phyloP scores from a whole-genome alignment of 2,888 invertebrate genomes.

The Latheticus oryzae region DNA sequence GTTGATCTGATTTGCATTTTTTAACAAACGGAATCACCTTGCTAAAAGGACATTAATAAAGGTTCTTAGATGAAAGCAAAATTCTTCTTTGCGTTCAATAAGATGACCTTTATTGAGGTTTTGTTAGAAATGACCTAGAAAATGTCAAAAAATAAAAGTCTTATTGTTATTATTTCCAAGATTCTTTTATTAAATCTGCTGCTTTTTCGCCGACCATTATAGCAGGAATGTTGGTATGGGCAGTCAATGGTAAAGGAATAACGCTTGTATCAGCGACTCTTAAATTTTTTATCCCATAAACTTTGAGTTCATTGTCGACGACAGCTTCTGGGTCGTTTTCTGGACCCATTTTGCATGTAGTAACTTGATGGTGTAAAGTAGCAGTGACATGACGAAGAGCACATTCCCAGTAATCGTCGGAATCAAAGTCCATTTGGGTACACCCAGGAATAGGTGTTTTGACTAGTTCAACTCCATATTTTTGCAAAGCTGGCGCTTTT shows the following conservation, averaged over 20 bases:
- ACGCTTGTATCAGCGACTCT: conserved; percentile 71
- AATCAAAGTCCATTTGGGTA: conserved; percentile 58
- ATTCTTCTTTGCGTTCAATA: no score
- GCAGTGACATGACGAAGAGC: conserved; percentile 65
- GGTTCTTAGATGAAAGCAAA: no score
- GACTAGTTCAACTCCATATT: conserved; percentile 63
- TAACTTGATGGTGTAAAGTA: conserved; percentile 68
- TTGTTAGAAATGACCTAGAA: no score
- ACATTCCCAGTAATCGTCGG: conserved; percentile 69
- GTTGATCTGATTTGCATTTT: no score
- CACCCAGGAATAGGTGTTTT: conserved; percentile 68
- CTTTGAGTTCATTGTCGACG: conserved; percentile 69
- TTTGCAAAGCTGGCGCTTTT: conserved; percentile 65
- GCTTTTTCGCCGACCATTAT: conserved; percentile 71
- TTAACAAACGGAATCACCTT: no score
- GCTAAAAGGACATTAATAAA: no score
- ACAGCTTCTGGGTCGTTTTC: conserved; percentile 67
- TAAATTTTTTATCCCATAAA: conserved; percentile 67
- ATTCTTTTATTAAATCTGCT: conserved; percentile 67
- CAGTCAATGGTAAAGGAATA: conserved; percentile 68
- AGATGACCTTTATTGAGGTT: no score
- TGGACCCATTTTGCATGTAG: conserved; percentile 71
- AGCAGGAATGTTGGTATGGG: conserved; percentile 68
- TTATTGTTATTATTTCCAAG: conserved; percentile 55
- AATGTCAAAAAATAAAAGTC: no score